Evolutionary conservation across 2,113 vertebrate genomes (phyloP).

Genomic region (Oryzias celebensis): DNA sequence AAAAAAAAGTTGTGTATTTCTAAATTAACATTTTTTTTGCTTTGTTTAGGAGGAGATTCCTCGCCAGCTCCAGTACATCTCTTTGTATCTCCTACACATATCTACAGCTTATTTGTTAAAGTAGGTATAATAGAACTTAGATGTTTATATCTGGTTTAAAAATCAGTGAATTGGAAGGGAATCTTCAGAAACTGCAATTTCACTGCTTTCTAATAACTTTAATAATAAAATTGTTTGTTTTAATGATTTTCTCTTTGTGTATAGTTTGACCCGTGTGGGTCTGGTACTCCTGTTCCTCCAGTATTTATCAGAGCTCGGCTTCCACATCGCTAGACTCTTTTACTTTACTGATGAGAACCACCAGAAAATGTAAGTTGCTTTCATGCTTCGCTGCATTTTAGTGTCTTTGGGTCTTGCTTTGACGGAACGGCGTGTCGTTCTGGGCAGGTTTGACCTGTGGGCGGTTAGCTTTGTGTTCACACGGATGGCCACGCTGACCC

Average conservation of each 20-base stretch:
- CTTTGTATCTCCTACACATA: conserved; percentile 90
- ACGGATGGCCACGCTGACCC: conserved; percentile 89
- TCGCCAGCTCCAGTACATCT: conserved; percentile 90
- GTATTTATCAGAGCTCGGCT: conserved; percentile 88
- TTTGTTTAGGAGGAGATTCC: conserved; percentile 87
- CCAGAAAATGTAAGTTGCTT: conserved; percentile 88
- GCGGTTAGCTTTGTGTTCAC: conserved; percentile 89
- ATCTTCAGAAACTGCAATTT: too few species aligned
- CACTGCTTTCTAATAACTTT: too few species aligned
- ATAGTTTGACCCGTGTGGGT: conserved; percentile 89
- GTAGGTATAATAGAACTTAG: conserved; percentile 75
- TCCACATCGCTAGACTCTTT: conserved; percentile 89
- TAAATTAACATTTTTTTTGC: conserved; percentile 23
- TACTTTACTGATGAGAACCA: conserved; percentile 94
- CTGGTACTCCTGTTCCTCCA: conserved; percentile 90
- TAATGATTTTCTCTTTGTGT: neutral
- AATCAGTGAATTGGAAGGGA: neutral
- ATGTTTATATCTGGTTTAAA: neutral
- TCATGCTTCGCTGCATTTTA: neutral
- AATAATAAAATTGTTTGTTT: too few species aligned
- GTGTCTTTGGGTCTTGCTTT: too few species aligned
- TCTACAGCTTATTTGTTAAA: conserved; percentile 92
- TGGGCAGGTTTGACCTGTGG: conserved; percentile 90
- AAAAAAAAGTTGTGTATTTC: neutral
- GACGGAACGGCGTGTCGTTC: neutral